Evolutionary conservation across 2,888 invertebrate species (phyloP), one percentile per base, ranked within the genome.

Genomic region (Caenorhabditis angaria): DNA sequence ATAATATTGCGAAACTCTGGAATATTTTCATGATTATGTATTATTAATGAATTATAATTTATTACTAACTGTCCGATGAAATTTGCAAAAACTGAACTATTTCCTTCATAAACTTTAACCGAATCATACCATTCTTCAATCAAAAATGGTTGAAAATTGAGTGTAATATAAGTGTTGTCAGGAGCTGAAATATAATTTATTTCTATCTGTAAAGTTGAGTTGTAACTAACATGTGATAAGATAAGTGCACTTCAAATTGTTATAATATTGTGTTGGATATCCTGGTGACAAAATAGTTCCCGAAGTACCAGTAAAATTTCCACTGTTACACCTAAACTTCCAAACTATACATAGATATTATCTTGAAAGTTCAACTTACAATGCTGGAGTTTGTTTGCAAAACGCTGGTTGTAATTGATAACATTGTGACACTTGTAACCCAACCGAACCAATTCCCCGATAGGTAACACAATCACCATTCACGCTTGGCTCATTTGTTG

Each of bases 111-210:
- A 20, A 88, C 88, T 77, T 94, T 93, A 32, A 97, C 92, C 74
- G 93, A 93, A 89, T 99, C 97, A 88, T 96, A 97, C 85, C 94
- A 94, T n/a, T 97, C 97, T 90, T 99, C 97, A 78, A 99, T 90
- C 87, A 97, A 95, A 86, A 97, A 97, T 88, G 97, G 95, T 0
- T 96, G 96, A 88, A 97, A 97, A 90, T 97, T 97, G 54, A 99
- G 90, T 0, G 96, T 96, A 81, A 99, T 97, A 78, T 94, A 91
- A 88, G 95, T 94, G 81, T 94, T 65, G 14, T 32, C 47, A 0
- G 73, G 73, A 2, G 68, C 72, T 68, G 70, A 55, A 4, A 22
- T 6, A 22, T 8, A 28, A 54, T n/a, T 54, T 28, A 24, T 12
- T 24, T 54, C 22, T 24, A 12, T 18, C 6, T 14, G 18, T 14